A percentile compares a stretch with the other conserved stretches of the same genome.
phyloP scores from a whole-genome alignment of 2,888 invertebrate genomes.

The Watsonalla binaria region DNA sequence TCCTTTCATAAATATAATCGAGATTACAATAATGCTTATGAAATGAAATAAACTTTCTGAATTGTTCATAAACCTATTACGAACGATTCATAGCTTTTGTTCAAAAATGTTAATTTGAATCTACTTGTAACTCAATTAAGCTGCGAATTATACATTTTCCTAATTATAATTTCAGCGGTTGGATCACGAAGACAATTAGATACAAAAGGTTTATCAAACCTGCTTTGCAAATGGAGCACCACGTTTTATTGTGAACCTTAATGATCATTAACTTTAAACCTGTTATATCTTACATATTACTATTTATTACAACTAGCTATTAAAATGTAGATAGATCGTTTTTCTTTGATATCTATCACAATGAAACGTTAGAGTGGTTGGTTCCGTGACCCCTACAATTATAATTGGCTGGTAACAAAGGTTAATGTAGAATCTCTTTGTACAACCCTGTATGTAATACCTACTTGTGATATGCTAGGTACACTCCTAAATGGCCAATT shows the following conservation, averaged over 20 bases:
- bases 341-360: not conserved
- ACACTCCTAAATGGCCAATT: constrained; percentile 42
- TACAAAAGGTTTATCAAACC: not conserved
- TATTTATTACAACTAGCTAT: not conserved
- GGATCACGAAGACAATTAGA: not conserved
- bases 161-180: not conserved
- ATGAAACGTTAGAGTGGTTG: constrained; percentile 5
- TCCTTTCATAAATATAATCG: too few species aligned
- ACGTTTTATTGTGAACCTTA: not conserved
- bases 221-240: not conserved
- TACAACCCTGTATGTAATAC: constrained; percentile 1
- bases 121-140: not conserved
- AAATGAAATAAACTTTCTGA: not conserved
- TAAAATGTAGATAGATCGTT: not conserved
- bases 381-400: constrained; percentile 8
- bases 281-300: not conserved
- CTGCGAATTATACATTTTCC: not conserved
- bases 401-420: constrained; percentile 8
- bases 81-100: not conserved
- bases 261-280: not conserved
- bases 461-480: constrained; percentile 5
- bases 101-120: not conserved
- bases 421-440: not conserved
- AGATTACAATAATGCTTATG: not conserved
- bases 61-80: not conserved